Evolutionary conservation across 2,113 vertebrate genomes (phyloP), one percentile per base, ranked within the genome.

Genomic region (Nannobrachium achirus): DNA sequence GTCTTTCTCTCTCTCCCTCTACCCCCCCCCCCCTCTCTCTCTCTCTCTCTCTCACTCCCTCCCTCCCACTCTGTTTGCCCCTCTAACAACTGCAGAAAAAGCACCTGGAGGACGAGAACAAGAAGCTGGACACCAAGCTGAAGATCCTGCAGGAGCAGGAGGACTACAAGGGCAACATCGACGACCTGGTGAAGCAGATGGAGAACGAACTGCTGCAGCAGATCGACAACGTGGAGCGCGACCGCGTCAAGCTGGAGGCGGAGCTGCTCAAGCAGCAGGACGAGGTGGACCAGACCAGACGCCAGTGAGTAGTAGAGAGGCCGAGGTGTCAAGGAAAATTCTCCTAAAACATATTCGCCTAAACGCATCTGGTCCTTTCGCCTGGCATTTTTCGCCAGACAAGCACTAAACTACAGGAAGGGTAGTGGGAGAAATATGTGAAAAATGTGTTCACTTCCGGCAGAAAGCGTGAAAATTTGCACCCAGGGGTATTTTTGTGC

Each of bases 51-150:
- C 15, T 18, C 38, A 11, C 10, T 9, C 20, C 15, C 14, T n/a
- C 4, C 46, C 6, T 6, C 4, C 6, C 40, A 0, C 18, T 41
- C 6, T 14, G 1, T 45, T 6, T 19, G 19, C 63, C 11, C 14
- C 2, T 10, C 0, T 15, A 33, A 33, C 25, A 33, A 33, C 6
- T 2, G n/a, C 14, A 94, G 93, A 86, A 92, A 18, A 90, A 91
- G 44, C 4, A 81, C 10, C 81, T 92, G 64, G 93, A 94, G 76
- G 75, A 92, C 8, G 78, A 93, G 75, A 94, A 94, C 53, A 89
- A 83, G 56, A 66, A 80, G 56, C 82, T 94, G 0, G 83, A 91
- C 40, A 91, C 80, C 0, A 89, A 89, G 56, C 86, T 91, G 85
- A 89, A 81, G 9, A 89, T 93, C 56, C 86, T 94, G 18, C 86